These are phyloP conservation scores for Stenodera caucasica DNA, from an alignment of 2,888 invertebrate genomes.

Conservation along the genomic window DNA sequence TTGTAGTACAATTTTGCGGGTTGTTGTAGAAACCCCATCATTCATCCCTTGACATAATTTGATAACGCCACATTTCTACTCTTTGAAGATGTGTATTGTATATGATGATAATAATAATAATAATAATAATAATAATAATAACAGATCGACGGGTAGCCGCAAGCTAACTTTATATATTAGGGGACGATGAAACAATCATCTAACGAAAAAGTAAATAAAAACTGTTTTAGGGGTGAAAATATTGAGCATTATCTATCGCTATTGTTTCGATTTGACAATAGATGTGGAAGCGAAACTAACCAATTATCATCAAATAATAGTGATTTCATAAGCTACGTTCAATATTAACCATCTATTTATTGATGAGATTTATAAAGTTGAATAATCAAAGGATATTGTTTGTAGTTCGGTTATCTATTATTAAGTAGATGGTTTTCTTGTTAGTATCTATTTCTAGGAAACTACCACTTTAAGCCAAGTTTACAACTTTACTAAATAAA, in stretches of 20 bases:
- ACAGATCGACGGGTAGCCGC: conserved; percentile 2
- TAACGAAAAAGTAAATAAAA: neutral
- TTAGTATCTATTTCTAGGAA: neutral
- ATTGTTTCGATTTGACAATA: too few relatives aligned
- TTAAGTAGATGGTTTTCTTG: neutral
- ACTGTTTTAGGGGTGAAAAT: conserved; percentile 6
- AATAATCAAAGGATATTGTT: conserved; percentile 1
- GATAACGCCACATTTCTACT: conserved; percentile 35
- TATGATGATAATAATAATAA: too few relatives aligned
- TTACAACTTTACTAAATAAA: neutral
- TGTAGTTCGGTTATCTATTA: neutral
- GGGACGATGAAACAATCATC: neutral
- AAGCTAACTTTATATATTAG: neutral
- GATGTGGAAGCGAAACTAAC: too few relatives aligned
- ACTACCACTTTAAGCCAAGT: neutral
- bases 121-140: neutral
- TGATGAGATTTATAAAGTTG: neutral
- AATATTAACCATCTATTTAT: too few relatives aligned
- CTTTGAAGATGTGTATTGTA: conserved; percentile 31
- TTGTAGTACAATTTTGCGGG: neutral
- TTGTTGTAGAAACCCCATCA: conserved; percentile 18
- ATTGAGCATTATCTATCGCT: neutral
- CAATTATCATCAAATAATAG: too few relatives aligned
- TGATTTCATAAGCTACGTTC: too few relatives aligned
- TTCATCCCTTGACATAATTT: conserved; percentile 33